A percentile compares a stretch with the other conserved stretches of the same genome.
Evolutionary conservation across 2,797 vertebrate species (phyloP).

Genomic region (Erpetoichthys calabaricus): DNA sequence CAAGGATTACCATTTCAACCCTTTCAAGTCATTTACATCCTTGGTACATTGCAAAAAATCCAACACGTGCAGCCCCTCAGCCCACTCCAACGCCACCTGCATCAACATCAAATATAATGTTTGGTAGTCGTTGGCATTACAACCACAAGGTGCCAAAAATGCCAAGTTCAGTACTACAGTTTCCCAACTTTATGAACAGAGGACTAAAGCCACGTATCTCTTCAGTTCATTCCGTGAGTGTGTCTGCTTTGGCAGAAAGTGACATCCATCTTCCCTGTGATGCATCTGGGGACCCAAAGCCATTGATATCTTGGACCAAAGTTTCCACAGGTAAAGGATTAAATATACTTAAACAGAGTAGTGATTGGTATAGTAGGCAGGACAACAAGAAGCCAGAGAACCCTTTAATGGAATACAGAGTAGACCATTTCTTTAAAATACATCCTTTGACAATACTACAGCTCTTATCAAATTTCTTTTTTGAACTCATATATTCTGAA

Average conservation of each 20-base stretch:
- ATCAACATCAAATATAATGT: conserved; percentile 16
- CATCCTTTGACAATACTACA: too few species aligned
- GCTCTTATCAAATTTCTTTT: too few species aligned
- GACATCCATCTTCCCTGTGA: conserved; percentile 48
- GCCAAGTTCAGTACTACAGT: conserved; percentile 37
- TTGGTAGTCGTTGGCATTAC: conserved; percentile 31
- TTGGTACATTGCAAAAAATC: conserved; percentile 19
- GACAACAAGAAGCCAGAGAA: too few species aligned
- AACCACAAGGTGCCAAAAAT: conserved; percentile 24
- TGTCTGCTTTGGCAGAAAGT: conserved; percentile 47
- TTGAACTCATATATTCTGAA: too few species aligned
- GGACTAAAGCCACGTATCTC: conserved; percentile 45
- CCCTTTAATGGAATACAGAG: too few species aligned
- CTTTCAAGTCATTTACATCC: conserved; percentile 7
- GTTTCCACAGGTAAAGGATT: conserved; percentile 48
- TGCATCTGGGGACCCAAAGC: conserved; percentile 44
- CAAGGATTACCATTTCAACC: conserved; percentile 22
- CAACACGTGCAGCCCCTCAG: conserved; percentile 17
- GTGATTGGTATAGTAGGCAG: too few species aligned
- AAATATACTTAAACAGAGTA: too few species aligned
- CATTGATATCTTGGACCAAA: conserved; percentile 53
- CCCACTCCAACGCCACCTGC: conserved; percentile 23
- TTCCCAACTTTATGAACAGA: conserved; percentile 33
- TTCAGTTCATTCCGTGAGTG: conserved; percentile 32
- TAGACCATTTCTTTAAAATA: too few species aligned